Base-by-base conservation (phyloP, 2,797 vertebrate species). In the Austrolebias charrua region DNA sequence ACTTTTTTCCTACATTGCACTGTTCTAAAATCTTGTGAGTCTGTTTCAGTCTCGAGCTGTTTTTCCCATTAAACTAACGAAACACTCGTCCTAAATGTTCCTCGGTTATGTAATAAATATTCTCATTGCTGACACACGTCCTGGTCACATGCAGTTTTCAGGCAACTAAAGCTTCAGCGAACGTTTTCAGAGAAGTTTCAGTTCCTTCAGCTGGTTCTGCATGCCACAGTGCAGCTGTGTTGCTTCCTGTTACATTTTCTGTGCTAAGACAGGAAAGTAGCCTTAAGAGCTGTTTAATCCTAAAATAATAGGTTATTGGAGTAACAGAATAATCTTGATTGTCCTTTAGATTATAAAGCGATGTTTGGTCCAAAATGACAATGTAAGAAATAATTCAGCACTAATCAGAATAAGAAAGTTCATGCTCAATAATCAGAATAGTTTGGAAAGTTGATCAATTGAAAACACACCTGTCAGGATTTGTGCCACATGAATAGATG, bases 241-340 rank as follows among this genome's bases (percentile, higher is more conserved):
- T 1, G 44, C 43, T 83, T 86, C 76, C 65, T 78, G 71, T 79
- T 18, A 75, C 18, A 47, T 52, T 18, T 29, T 71, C 8, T 78
- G 59, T 38, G 38, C 52, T 62, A 59, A 50, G 55, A 84, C 70
- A 78, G 73, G 71, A 80, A 79, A 60, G 38, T 1, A 4, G 46
- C 5, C 18, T 53, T 13, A 38, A 38, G 31, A 7, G 18, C 20
- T 56, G 18, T 56, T 10, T 11, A 16, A 13, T 5, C 16, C 46
- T 48, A 24, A 29, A 51, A 55, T 7, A 46, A 15, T 20, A 42
- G 50, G 45, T 57, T 38, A 49, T 8, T 52, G 57, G 20, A 44
- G 31, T 18, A 57, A 35, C 13, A 20, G 3, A n/a, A 47, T 31
- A 45, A 29, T 5, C 33, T 20, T 31, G 15, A 47, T 55, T 54